Conservation (phyloP, 2,888 invertebrate genomes). For the Lasioglossum zephyrum region DNA sequence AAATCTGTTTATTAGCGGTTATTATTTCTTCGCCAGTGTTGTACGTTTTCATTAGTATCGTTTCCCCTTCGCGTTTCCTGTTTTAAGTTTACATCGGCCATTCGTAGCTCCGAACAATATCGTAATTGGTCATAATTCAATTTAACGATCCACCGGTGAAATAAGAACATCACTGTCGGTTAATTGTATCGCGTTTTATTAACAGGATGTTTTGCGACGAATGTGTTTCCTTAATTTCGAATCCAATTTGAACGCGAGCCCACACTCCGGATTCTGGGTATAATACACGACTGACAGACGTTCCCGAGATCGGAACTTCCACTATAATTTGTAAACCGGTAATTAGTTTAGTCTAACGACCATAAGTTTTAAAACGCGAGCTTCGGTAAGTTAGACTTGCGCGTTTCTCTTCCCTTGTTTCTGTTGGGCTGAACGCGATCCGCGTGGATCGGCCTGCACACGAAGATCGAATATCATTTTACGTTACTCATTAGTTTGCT, state of each 20-base stretch:
- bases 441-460: neutral
- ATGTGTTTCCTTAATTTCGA: neutral
- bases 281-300: neutral
- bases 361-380: neutral
- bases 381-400: neutral
- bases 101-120: neutral
- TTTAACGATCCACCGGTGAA: neutral
- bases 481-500: slow-evolving; percentile 64
- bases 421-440: neutral
- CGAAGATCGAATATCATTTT: slow-evolving; percentile 58
- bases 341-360: slow-evolving; percentile 7
- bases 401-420: neutral
- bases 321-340: slow-evolving; percentile 1
- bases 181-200: neutral
- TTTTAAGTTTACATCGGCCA: neutral
- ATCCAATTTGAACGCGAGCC: neutral
- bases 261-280: neutral
- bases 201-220: neutral
- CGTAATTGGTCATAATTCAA: neutral
- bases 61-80: neutral
- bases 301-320: neutral
- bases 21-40: neutral
- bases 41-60: neutral
- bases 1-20: neutral
- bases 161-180: neutral